phyloP scores from a whole-genome alignment of 2,797 vertebrate genomes.

The Oreochromis mossambicus region DNA sequence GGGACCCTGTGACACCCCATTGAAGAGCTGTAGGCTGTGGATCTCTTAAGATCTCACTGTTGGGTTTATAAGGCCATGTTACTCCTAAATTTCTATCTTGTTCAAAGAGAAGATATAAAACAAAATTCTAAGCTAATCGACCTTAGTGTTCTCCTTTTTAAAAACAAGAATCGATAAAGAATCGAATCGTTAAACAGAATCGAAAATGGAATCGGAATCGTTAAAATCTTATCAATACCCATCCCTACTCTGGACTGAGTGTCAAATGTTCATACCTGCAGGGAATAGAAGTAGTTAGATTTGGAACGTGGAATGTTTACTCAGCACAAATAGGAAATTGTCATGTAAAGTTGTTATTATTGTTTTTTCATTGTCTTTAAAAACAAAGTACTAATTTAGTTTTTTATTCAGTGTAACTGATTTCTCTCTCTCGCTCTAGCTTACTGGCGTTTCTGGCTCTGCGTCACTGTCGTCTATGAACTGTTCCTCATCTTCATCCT shows the following conservation, averaged over 20 bases:
- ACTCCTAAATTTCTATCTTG: too few relatives aligned
- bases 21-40: too few relatives aligned
- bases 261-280: background rate
- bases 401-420: background rate
- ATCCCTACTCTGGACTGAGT: background rate
- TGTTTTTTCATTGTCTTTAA: background rate
- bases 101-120: too few relatives aligned
- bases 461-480: conserved; percentile 96
- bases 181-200: too few relatives aligned
- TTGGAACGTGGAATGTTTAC: background rate
- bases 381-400: background rate
- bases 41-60: too few relatives aligned
- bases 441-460: conserved; percentile 99
- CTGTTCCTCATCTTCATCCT: conserved; percentile 99
- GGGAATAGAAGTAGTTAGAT: background rate
- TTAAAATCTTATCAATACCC: too few relatives aligned
- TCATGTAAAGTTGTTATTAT: background rate
- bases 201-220: too few relatives aligned
- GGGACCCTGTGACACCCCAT: too few relatives aligned
- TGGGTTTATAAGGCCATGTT: too few relatives aligned
- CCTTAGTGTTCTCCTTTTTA: too few relatives aligned
- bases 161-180: too few relatives aligned
- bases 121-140: too few relatives aligned
- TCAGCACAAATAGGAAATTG: background rate
- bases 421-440: conserved; percentile 67